These are phyloP conservation scores for Lepidurus packardi DNA, from an alignment of 1,140 invertebrate genomes.

Conservation along the genomic window DNA sequence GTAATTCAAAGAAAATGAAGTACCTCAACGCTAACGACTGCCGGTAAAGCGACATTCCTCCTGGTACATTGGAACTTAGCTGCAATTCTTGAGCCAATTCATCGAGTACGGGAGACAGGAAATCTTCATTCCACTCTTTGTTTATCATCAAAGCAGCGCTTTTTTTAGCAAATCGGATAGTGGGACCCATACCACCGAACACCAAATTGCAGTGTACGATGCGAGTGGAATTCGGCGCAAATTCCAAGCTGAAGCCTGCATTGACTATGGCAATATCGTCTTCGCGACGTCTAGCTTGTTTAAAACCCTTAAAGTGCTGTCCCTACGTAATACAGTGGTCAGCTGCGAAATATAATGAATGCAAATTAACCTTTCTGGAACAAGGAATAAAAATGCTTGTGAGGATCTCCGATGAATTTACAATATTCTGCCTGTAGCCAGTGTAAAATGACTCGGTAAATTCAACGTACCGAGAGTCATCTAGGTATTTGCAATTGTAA, in stretches of 20 bases:
- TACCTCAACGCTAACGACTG: conserved; percentile 53
- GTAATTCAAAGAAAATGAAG: no score
- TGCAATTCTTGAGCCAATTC: conserved; percentile 70
- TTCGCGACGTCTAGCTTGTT: conserved; percentile 83
- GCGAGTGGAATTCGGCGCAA: conserved; percentile 51
- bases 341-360: conserved; percentile 30
- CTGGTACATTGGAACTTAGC: conserved; percentile 70
- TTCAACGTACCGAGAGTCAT: conserved; percentile 54
- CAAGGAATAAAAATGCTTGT: conserved; percentile 65
- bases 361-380: conserved; percentile 45
- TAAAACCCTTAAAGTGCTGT: conserved; percentile 77
- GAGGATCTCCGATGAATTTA: conserved; percentile 72
- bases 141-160: conserved; percentile 60
- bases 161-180: conserved; percentile 66
- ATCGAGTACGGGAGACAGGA: conserved; percentile 53
- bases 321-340: conserved; percentile 47
- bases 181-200: conserved; percentile 87
- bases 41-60: conserved; percentile 82
- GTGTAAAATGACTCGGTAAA: conserved; percentile 84
- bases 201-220: conserved; percentile 61
- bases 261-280: conserved; percentile 96
- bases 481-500: conserved; percentile 44
- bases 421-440: conserved; percentile 73
- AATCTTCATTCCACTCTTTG: conserved; percentile 45
- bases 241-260: conserved; percentile 51